Base-by-base conservation (phyloP, 2,888 invertebrate genomes). In the Cecidostiba fungosa region DNA sequence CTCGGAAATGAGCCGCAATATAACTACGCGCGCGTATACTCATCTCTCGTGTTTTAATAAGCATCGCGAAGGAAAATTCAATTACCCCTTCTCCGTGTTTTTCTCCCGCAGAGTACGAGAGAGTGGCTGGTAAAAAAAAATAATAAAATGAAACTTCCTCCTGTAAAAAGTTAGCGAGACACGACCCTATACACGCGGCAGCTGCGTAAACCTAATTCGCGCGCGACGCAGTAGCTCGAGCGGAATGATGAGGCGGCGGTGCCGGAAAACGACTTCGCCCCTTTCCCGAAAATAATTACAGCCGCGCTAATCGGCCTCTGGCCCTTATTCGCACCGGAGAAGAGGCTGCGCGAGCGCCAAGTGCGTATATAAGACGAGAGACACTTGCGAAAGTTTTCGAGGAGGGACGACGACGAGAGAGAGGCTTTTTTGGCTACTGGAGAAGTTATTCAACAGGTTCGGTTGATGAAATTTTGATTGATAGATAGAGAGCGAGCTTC, bases 271-370 rank as follows among this genome's bases (percentile, higher is more conserved):
- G 84, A 80, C 70, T 66, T 50, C 19, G n/a, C 66, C 36, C 36
- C n/a, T 69, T 26, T 26, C 59, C 73, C 62, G 76, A 82, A 85
- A 85, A 85, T 82, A 85, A 85, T 85, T 85, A 85, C 77, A 39
- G 36, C 29, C 39, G 66, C 39, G 84, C 84, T 78, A 79, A 84
- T 74, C 80, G 80, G 39, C 59, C 59, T 72, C 50, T 47, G 47
- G 39, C n/a, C 36, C 26, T 59, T 26, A 26, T 26, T n/a, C 32
- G 14, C 29, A 6, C 50, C 32, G 66, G 66, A 66, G 66, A 66
- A 66, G 66, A 29, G 29, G 14, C 26, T 26, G 29, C n/a, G 59
- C n/a, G 59, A 14, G 54, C n/a, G n/a, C 59, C 14, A 29, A 66
- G 66, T 66, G 39, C 77, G 50, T 62, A 74, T 62, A 10, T 14